A percentile compares a stretch with the other conserved stretches of the same genome.
phyloP scores from a whole-genome alignment of 2,888 invertebrate genomes.

The Watsonalla binaria region DNA sequence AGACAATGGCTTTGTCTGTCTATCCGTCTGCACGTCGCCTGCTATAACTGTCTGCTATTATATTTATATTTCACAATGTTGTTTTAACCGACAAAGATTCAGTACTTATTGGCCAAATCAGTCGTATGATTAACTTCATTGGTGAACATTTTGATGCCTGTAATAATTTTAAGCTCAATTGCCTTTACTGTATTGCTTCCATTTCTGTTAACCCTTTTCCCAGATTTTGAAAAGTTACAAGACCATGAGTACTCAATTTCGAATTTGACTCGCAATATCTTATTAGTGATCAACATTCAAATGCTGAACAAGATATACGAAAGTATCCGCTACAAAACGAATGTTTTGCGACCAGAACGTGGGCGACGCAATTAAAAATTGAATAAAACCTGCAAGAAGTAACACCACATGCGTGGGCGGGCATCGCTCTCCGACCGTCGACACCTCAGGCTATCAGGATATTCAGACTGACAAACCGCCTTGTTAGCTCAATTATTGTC shows the following conservation, averaged over 20 bases:
- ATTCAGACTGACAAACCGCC: constrained; percentile 5
- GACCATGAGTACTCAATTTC: constrained; percentile 20
- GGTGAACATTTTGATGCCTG: constrained; percentile 27
- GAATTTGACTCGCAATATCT: constrained; percentile 15
- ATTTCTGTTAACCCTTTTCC: constrained; percentile 23
- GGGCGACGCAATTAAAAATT: constrained; percentile 68
- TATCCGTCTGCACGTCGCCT: constrained; percentile 55
- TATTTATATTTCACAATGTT: constrained; percentile 47
- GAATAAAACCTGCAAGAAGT: constrained; percentile 46
- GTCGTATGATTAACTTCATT: no score
- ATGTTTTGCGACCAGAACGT: constrained; percentile 27
- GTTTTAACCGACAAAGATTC: constrained; percentile 45
- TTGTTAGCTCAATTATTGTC: constrained; percentile 6
- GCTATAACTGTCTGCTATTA: constrained; percentile 48
- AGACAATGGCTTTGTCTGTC: constrained; percentile 75
- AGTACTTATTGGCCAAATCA: constrained; percentile 22
- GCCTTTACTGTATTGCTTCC: constrained; percentile 15
- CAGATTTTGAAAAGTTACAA: constrained; percentile 23
- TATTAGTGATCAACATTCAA: constrained; percentile 1
- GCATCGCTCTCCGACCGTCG: constrained; percentile 12
- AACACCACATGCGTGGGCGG: constrained; percentile 49
- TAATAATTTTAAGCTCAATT: no score
- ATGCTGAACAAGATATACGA: constrained; percentile 16
- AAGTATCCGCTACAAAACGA: constrained; percentile 16
- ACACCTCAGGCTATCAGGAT: constrained; percentile 12